Conservation (phyloP, 2,113 vertebrate species). For the Rallus limicola region DNA sequence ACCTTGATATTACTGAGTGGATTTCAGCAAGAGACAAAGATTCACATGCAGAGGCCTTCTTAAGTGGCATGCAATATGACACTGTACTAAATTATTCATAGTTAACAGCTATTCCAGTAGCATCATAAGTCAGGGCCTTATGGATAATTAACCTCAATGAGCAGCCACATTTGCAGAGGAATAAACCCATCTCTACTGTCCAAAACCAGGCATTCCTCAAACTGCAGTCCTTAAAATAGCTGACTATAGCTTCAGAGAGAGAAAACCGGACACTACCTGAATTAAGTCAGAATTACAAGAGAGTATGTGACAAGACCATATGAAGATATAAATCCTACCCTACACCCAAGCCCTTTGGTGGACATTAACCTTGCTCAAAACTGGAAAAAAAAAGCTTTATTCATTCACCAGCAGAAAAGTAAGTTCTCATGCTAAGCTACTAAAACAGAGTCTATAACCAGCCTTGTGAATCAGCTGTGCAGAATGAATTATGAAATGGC, state of each 20-base stretch:
- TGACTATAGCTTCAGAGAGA: not conserved
- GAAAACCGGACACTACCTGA: not conserved
- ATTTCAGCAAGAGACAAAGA: not conserved
- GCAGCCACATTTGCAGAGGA: not conserved
- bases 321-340: not conserved
- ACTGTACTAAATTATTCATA: constrained; percentile 68
- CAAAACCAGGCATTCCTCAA: not conserved
- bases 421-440: not conserved
- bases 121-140: constrained; percentile 7
- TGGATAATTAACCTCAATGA: constrained; percentile 29
- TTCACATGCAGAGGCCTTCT: not conserved
- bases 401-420: not conserved
- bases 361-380: not conserved
- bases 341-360: not conserved
- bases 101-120: constrained; percentile 32
- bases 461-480: not conserved
- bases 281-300: not conserved
- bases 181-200: not conserved
- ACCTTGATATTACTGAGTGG: not conserved
- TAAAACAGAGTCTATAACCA: not conserved
- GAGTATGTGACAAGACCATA: not conserved
- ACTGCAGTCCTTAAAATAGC: not conserved
- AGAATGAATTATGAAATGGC: not conserved
- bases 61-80: constrained; percentile 15
- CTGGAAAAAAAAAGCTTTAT: not conserved